Evolutionary conservation across 2,797 vertebrate genomes (phyloP).

Genomic region (Lagorchestes hirsutus): DNA sequence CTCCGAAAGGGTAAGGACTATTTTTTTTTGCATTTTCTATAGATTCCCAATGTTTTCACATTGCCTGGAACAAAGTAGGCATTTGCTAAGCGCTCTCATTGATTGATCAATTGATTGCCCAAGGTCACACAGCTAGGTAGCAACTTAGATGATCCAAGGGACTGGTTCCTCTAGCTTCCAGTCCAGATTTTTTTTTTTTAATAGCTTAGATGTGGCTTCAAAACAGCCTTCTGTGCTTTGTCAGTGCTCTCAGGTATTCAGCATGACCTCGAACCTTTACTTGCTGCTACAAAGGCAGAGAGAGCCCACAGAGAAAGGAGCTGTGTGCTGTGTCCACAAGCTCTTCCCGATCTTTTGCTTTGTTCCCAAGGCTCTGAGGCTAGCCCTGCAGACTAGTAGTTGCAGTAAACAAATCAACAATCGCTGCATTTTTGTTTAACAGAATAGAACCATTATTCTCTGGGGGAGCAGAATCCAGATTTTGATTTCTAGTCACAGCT

Average conservation of each 20-base stretch:
- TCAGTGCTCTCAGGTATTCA: background rate
- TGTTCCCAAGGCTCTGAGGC: conserved; percentile 78
- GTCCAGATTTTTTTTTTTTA: background rate
- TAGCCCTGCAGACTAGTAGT: conserved; percentile 76
- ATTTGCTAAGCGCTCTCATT: background rate
- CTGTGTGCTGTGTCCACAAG: conserved; percentile 63
- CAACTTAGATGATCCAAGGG: background rate
- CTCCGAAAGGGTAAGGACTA: background rate
- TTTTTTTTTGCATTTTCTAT: background rate
- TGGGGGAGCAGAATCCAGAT: conserved; percentile 79
- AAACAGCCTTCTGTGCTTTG: background rate
- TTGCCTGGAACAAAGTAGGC: background rate
- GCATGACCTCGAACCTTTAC: background rate
- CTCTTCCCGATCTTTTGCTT: conserved; percentile 71
- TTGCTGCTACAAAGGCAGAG: conserved; percentile 7
- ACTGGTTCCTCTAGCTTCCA: background rate
- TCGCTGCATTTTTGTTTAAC: conserved; percentile 80
- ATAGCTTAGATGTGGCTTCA: background rate
- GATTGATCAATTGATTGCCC: background rate
- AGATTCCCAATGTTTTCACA: background rate
- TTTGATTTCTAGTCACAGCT: conserved; percentile 81
- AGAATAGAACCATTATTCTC: conserved; percentile 85
- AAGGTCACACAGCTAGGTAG: background rate
- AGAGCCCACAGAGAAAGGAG: conserved; percentile 56
- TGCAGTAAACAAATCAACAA: conserved; percentile 87